phyloP scores from a whole-genome alignment of 1,140 invertebrate species.

The Patella vulgata region DNA sequence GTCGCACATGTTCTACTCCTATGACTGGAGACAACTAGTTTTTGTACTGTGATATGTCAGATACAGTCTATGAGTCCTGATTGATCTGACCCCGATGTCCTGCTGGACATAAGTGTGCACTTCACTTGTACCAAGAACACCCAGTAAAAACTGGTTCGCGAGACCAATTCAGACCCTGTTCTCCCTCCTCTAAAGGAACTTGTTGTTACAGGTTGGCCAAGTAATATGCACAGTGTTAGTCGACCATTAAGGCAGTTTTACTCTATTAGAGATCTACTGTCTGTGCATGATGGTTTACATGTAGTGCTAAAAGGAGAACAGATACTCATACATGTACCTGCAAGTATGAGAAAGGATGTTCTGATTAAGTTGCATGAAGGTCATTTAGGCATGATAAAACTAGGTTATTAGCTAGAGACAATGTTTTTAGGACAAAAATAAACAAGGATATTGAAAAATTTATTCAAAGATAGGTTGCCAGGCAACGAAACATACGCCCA shows the following conservation, averaged over 20 bases:
- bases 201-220: conserved; percentile 17
- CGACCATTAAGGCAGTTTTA: conserved; percentile 8
- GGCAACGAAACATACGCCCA: too few species aligned
- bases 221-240: conserved; percentile 3
- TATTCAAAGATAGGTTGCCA: too few species aligned
- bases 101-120: too few species aligned
- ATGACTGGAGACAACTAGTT: too few species aligned
- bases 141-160: background rate
- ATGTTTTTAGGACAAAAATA: conserved; percentile 20
- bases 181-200: conserved; percentile 6
- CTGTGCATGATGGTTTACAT: conserved; percentile 21
- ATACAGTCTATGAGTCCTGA: too few species aligned
- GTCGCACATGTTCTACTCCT: too few species aligned
- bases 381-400: conserved; percentile 28
- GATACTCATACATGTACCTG: conserved; percentile 30
- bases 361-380: conserved; percentile 11
- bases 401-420: conserved; percentile 3
- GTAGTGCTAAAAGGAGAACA: conserved; percentile 21
- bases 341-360: conserved; percentile 5
- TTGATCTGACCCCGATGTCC: too few species aligned
- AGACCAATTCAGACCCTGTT: background rate
- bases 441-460: conserved; percentile 15
- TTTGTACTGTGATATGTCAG: too few species aligned
- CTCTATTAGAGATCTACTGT: conserved; percentile 19
- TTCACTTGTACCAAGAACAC: conserved; percentile 9